Evolutionary conservation across 2,113 vertebrate species (phyloP), one percentile per base, ranked within the genome.

Genomic region (Aegypius monachus): DNA sequence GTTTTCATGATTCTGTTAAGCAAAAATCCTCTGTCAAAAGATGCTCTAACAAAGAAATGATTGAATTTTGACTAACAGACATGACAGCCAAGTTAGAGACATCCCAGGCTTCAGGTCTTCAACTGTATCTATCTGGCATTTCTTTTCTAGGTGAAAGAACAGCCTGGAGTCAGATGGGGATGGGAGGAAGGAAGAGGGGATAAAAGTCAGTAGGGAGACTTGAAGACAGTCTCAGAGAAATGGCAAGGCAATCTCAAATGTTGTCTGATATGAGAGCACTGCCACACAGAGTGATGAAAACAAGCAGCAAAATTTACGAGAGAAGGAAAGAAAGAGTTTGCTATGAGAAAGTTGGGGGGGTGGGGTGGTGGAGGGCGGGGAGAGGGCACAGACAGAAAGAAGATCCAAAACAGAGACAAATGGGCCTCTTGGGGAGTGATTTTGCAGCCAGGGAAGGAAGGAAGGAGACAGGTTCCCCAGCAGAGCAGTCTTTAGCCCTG

Each of bases 11-110:
- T 77, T 95, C 71, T 75, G 16, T 56, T 48, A 45, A 62, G 47
- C 81, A 88, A 90, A 95, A 95, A 70, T 36, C 36, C n/a, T 68
- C 43, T 74, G 38, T 47, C 63, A 83, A 34, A 73, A 77, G 16
- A 52, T 50, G 7, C 4, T 73, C 32, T 74, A 70, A 88, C 14
- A 71, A 83, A 83, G 75, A 86, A 81, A 84, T 92, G 16, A 81
- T 32, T 79, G 77, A 93, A 79, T 34, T 84, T 75, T 89, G 59
- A 83, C 20, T 78, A 86, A 66, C 11, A 75, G 47, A 12, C 43
- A 29, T 61, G 52, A 59, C 34, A 81, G 27, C 34, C 40, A 86
- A 81, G 25, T 67, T 55, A 91, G 31, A 92, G 45, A 84, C 73
- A 81, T 78, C 19, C 8, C 38, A 55, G 91, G 10, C 43, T 93